Evolutionary conservation across 2,113 vertebrate species (phyloP), one percentile per base, ranked within the genome.

Genomic region (Alectura lathami): DNA sequence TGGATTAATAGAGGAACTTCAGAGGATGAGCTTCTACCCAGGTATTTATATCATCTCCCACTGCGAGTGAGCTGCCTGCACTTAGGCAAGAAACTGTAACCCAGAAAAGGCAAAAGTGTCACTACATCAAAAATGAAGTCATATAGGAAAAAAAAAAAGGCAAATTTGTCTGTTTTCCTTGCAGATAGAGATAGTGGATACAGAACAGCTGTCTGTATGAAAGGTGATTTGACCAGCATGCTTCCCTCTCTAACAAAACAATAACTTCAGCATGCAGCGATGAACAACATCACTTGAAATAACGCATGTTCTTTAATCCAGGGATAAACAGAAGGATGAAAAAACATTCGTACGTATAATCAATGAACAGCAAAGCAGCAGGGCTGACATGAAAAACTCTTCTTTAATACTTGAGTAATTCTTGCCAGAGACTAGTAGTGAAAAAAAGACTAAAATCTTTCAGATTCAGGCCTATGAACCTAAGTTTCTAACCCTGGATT

Each of bases 1-100:
- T 5, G 89, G 89, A 94, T 92, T 95, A 91, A 95, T 14, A 84
- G 83, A 92, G 80, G 21, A 54, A 27, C 94, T 96, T 95, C 91
- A 94, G 91, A 93, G 91, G 66, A 36, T 60, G 73, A 88, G 66
- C 3, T 94, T 48, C 73, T 32, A 70, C 42, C 54, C 89, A 94
- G 92, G 80, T 91, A 94, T 95, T 96, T 96, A 51, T 86, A 93
- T 72, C 86, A 17, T 36, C 79, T 94, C 69, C 77, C 91, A 57
- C 38, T 75, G 75, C 59, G 79, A 84, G 73, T 0, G 6, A 80
- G 86, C 59, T 59, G 68, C 56, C n/a, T 88, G 22, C 29, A n/a
- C 51, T 77, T 29, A 57, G 15, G 36, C 15, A 64, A 68, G 83
- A 82, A 93, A 48, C 29, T 15, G 34, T 38, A 88, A 89, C 66